Evolutionary conservation across 1,140 invertebrate genomes (phyloP).

Genomic region (Aricia agestis): DNA sequence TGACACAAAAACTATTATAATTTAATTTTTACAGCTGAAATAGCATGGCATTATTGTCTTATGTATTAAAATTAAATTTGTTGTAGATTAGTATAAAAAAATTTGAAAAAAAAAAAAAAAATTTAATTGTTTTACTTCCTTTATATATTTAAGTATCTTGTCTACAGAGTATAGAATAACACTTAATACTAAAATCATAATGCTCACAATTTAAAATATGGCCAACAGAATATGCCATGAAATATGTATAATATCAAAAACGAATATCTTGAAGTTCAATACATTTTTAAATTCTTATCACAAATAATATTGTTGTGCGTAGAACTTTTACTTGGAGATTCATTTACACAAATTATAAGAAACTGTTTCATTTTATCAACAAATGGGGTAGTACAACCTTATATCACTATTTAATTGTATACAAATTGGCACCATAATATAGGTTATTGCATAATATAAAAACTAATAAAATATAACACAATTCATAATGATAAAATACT

Average conservation of each 20-base stretch:
- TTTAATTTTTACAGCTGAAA: too few relatives aligned
- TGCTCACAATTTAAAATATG: not conserved
- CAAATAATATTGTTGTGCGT: not conserved
- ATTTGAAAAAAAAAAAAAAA: not conserved
- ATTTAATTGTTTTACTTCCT: not conserved
- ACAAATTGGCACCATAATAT: conserved; percentile 56
- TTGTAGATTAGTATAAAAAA: not conserved
- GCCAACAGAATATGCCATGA: not conserved
- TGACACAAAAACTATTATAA: too few relatives aligned
- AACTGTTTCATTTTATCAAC: too few relatives aligned
- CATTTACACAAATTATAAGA: not conserved
- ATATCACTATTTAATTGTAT: conserved; percentile 30
- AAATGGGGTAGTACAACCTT: not conserved
- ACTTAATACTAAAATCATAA: not conserved
- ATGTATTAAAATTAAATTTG: not conserved
- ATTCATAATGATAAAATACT: conserved; percentile 7
- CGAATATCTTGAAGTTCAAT: too few relatives aligned
- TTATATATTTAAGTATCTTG: not conserved
- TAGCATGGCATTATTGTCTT: too few relatives aligned
- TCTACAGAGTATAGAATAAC: not conserved
- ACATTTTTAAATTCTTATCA: not conserved
- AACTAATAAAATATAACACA: conserved; percentile 25
- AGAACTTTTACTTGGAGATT: not conserved
- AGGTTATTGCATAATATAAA: conserved; percentile 35
- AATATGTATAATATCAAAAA: too few relatives aligned